Evolutionary conservation across 1,140 invertebrate species (phyloP), one percentile per base, ranked within the genome.

Genomic region (Myzus persicae): DNA sequence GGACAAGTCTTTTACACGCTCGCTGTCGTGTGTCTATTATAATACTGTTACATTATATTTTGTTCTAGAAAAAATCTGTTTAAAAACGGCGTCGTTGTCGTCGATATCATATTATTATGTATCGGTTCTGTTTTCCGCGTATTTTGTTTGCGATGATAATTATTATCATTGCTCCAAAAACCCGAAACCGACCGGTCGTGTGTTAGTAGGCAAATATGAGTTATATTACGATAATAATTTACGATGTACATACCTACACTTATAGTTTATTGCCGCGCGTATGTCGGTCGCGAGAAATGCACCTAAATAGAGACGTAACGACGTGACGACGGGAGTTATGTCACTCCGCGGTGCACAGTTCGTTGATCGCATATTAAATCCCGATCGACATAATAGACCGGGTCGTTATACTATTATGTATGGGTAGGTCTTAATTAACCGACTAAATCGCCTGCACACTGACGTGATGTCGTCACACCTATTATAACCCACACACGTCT

Each of bases 331-430:
- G 14, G 31, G 31, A 76, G 59, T 76, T 76, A 76, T 76, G 59
- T 76, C 59, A 76, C 59, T 4, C n/a, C 14, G 59, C 59, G 31
- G 31, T 76, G 59, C 31, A 31, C 59, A 76, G 59, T 76, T 76
- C 59, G 59, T 76, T 76, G 59, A 76, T 76, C 59, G 31, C n/a
- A 36, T 18, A 76, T 76, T 76, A 76, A 76, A 76, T 76, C 31
- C 59, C 59, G n/a, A 76, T 76, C 31, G 59, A n/a, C 59, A 76
- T 76, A 76, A 76, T 76, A 18, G 59, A 76, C 59, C 59, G 4
- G 59, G 59, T 76, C 59, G n/a, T 76, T 76, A 76, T 36, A n/a
- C 59, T 76, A 76, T 76, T 76, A 76, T n/a, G n/a, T 76, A 76
- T 76, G 5, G 11, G 31, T n/a, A 76, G 31, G 22, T 76, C 14